These are phyloP conservation scores for Lepidurus couesii DNA, from an alignment of 1,140 invertebrate genomes.

Conservation along the genomic window DNA sequence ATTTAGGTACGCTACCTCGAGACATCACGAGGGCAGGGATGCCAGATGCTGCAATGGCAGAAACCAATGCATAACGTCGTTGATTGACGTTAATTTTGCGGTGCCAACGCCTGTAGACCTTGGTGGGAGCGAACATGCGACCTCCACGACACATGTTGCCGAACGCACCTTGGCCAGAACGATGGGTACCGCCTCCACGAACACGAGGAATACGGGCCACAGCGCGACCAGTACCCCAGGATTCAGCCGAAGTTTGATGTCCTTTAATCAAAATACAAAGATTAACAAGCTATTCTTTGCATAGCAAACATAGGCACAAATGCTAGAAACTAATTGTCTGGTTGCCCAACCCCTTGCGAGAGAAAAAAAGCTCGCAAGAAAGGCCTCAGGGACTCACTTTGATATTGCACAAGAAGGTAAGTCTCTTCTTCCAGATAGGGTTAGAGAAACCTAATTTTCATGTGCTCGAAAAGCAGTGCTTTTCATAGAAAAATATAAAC, in stretches of 20 bases:
- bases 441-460: conserved; percentile 9
- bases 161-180: conserved; percentile 99
- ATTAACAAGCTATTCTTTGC: not conserved
- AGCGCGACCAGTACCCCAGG: conserved; percentile 99
- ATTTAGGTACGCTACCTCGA: conserved; percentile 59
- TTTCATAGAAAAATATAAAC: conserved; percentile 21
- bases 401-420: conserved; percentile 28
- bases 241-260: conserved; percentile 99
- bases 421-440: not conserved
- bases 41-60: conserved; percentile 93
- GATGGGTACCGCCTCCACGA: conserved; percentile 97
- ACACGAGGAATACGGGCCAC: conserved; percentile 99
- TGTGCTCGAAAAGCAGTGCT: not conserved
- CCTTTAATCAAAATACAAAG: conserved; percentile 55
- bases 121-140: conserved; percentile 98
- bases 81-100: conserved; percentile 93
- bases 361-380: conserved; percentile 24
- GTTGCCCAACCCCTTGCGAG: conserved; percentile 38
- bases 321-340: conserved; percentile 34
- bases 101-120: conserved; percentile 97
- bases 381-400: conserved; percentile 32
- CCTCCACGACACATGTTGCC: conserved; percentile 99
- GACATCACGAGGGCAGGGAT: conserved; percentile 95
- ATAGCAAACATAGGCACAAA: not conserved
- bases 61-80: conserved; percentile 90